These are phyloP conservation scores for Aspidoscelis tigris DNA, from an alignment of 2,113 vertebrate genomes.

Conservation along the genomic window DNA sequence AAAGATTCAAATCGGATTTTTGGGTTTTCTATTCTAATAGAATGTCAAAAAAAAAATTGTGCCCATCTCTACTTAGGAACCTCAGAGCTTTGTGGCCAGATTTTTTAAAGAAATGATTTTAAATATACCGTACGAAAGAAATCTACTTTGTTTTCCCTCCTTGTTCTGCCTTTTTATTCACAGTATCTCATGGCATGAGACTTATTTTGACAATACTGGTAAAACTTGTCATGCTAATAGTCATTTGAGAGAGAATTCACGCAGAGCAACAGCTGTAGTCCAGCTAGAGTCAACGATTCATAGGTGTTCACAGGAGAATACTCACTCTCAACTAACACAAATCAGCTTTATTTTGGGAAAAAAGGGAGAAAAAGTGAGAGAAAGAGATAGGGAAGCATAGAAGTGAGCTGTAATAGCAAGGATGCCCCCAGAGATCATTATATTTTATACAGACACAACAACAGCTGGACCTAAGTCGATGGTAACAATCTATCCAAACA, in stretches of 20 bases:
- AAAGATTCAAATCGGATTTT: too few relatives aligned
- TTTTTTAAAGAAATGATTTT: slow-evolving; percentile 60
- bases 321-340: not conserved
- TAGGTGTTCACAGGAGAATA: slow-evolving; percentile 6
- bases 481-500: slow-evolving; percentile 9
- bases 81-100: slow-evolving; percentile 59
- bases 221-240: slow-evolving; percentile 69
- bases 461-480: slow-evolving; percentile 16
- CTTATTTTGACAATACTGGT: slow-evolving; percentile 72
- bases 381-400: slow-evolving; percentile 12
- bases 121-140: slow-evolving; percentile 66
- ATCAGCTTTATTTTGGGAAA: not conserved
- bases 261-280: slow-evolving; percentile 57
- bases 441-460: not conserved
- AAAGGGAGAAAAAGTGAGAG: not conserved
- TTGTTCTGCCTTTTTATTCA: slow-evolving; percentile 68
- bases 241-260: slow-evolving; percentile 40
- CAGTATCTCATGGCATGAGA: slow-evolving; percentile 68
- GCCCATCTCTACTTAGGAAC: not conserved
- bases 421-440: not conserved
- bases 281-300: slow-evolving; percentile 47
- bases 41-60: too few relatives aligned
- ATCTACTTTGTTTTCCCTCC: slow-evolving; percentile 56
- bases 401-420: not conserved
- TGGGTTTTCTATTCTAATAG: too few relatives aligned